Base-by-base conservation (phyloP, 1,140 invertebrate genomes). In the Polypedilum vanderplanki region DNA sequence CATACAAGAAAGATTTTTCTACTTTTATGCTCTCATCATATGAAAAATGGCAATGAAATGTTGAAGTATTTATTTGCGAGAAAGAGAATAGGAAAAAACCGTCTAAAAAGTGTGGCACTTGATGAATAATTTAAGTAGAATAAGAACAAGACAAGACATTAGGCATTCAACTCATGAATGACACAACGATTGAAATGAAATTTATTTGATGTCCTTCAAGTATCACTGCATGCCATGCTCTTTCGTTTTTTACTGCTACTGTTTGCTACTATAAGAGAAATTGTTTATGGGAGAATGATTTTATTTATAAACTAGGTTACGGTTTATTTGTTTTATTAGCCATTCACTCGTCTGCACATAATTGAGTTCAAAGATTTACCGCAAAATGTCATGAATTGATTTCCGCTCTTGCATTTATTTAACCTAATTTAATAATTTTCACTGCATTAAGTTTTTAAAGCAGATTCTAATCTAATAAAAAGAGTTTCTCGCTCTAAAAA, bases 71-170 rank as follows among this genome's bases (percentile, higher is more conserved):
- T 57, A 57, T 57, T 57, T 57, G 24, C 24, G 5, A 33, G 24
- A 33, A 5, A 33, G 5, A 33, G 46, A 57, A n/a, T n/a, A n/a
- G n/a, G n/a, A n/a, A n/a, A n/a, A n/a, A 12, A 57, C 3, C 46
- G 46, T 57, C 46, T 57, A 57, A 57, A 57, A 57, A 57, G 46
- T 57, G n/a, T 57, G 7, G 46, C 46, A 57, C 46, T 57, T 57
- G 46, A 57, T 57, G 46, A 57, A 57, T 57, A 57, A 57, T 57
- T 57, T 57, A 57, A 57, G 46, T 57, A n/a, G 46, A 57, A 57
- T 12, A 57, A 57, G 15, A 57, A 57, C 24, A 5, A 57, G n/a
- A n/a, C 46, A 57, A 12, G 46, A n/a, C 12, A 57, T 57, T 57
- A 57, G n/a, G 15, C 3, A 57, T 57, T 57, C 46, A n/a, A 57